Evolutionary conservation across 2,888 invertebrate species (phyloP), one percentile per base, ranked within the genome.

Genomic region (Xanthorhoe spadicearia): DNA sequence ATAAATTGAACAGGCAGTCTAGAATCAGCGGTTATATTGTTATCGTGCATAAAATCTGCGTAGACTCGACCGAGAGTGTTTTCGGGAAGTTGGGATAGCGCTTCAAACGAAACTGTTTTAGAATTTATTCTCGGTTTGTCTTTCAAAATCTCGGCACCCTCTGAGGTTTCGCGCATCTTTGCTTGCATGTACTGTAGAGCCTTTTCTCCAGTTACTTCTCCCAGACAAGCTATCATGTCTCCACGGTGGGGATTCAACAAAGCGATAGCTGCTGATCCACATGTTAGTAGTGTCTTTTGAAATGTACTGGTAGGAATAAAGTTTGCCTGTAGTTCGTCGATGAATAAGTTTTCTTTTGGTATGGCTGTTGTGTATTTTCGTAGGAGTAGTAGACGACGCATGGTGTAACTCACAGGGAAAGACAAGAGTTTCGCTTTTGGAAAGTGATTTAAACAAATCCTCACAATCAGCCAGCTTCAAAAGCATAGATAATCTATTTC

Each of bases 181-280:
- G 93, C 84, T 60, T 94, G 93, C 89, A 99, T 97, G 77, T 95
- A 94, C 69, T 92, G 92, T 5, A 98, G 92, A 2, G 98, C 97
- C 53, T 83, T 84, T 71, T 93, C 92, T 2, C 96, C 98, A 9
- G 98, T 98, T 0, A 98, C 97, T 92, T 99, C 99, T 0, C 98
- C 98, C 75, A 99, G 94, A 73, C 98, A 97, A 19, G 99, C 98
- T 74, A 99, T 97, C 97, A 98, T 98, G 83, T 99, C 99, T 17
- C 95, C 96, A 69, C 97, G 92, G 64, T 87, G 81, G 7, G 99
- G 99, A 90, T 98, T 95, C 9, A 96, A 79, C 51, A 99, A 89
- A 0, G 98, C 95, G 61, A 97, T 94, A 28, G 96, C 90, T 18
- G 98, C 97, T n/a, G 99, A 97, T 8, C 99, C 99, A n/a, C 95